Evolutionary conservation across 2,113 vertebrate species (phyloP).

Genomic region (Poeciliopsis turrubarensis): DNA sequence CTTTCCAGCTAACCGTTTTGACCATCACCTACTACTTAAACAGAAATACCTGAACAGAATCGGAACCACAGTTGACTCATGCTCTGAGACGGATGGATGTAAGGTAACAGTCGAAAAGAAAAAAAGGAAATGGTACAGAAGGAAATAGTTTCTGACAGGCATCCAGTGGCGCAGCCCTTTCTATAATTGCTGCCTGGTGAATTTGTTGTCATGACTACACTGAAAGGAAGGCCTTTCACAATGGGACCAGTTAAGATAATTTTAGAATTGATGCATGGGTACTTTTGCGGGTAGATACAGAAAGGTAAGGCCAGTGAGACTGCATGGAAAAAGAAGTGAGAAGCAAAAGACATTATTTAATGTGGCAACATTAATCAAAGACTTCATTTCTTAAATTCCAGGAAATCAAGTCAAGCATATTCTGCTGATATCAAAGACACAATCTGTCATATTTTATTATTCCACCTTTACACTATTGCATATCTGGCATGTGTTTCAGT

Average conservation of each 20-base stretch:
- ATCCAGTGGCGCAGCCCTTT: conserved; percentile 42
- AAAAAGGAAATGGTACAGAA: conserved; percentile 15
- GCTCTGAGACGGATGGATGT: background rate
- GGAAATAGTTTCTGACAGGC: conserved; percentile 41
- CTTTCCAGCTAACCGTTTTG: conserved; percentile 14
- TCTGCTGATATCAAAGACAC: background rate
- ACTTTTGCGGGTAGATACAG: conserved; percentile 50
- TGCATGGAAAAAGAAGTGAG: background rate
- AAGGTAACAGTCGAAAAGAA: conserved; percentile 11
- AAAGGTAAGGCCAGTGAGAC: conserved; percentile 27
- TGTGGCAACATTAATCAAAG: background rate
- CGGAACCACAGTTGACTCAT: background rate
- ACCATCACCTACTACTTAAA: conserved; percentile 4
- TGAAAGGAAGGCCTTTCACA: conserved; percentile 40
- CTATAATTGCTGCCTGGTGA: conserved; percentile 66
- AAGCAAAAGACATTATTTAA: background rate
- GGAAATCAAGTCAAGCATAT: no score
- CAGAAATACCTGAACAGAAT: conserved; percentile 12
- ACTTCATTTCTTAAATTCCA: background rate
- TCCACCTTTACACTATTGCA: background rate
- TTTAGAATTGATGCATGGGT: conserved; percentile 63
- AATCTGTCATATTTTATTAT: background rate
- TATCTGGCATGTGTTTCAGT: background rate
- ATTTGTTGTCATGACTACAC: conserved; percentile 72
- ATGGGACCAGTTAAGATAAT: conserved; percentile 56